A percentile compares a stretch with the other conserved stretches of the same genome.
Conservation (phyloP, 2,888 invertebrate genomes). For the Ophion ventricosus region DNA sequence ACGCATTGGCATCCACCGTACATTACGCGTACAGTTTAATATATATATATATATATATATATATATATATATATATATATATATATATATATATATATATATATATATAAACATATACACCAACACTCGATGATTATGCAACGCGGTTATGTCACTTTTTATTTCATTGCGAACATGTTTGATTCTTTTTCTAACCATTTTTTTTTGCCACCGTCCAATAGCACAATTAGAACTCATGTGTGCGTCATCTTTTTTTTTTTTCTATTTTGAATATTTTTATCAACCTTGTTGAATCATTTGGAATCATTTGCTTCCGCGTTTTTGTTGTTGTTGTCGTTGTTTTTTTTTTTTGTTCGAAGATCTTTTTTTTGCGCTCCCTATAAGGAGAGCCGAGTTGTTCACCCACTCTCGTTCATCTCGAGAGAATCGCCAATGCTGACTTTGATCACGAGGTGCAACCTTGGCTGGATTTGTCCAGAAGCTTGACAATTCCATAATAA, state of each 20-base stretch:
- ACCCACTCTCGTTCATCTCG: conserved; percentile 48
- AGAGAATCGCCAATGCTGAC: background rate
- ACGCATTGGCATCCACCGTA: conserved; percentile 25
- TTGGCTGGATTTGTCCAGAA: conserved; percentile 33
- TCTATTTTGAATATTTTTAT: background rate
- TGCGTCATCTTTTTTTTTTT: too few relatives aligned
- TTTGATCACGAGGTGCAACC: conserved; percentile 43
- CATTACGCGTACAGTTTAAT: background rate
- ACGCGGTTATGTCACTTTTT: conserved; percentile 28
- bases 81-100: background rate
- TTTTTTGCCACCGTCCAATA: background rate
- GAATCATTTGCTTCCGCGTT: background rate
- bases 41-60: background rate
- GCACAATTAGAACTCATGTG: too few relatives aligned
- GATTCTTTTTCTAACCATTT: background rate
- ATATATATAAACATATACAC: background rate
- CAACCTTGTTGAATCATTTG: background rate
- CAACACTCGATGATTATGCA: conserved; percentile 3
- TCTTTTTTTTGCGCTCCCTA: conserved; percentile 9
- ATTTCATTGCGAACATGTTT: background rate
- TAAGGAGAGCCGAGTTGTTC: conserved; percentile 45
- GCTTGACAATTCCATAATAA: conserved; percentile 25
- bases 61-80: background rate
- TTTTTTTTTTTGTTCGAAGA: background rate
- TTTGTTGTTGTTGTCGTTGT: conserved; percentile 8